A percentile compares a stretch with the other conserved stretches of the same genome.
Conservation (phyloP, 2,797 vertebrate species). For the Phataginus tricuspis region DNA sequence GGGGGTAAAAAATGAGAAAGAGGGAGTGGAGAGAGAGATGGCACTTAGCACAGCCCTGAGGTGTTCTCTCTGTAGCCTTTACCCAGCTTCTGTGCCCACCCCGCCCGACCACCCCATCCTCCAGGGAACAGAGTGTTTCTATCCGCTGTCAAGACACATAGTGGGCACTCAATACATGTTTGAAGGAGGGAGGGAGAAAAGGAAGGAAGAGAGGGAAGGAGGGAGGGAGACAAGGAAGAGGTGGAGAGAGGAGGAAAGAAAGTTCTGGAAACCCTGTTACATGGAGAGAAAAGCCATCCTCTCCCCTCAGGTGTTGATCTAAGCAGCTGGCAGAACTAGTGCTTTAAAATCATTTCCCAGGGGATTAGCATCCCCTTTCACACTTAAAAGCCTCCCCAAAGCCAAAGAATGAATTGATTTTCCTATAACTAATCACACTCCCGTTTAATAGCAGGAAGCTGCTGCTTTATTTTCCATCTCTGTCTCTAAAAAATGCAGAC, state of each 20-base stretch:
- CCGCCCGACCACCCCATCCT: background rate
- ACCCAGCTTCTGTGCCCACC: background rate
- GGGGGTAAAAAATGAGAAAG: background rate
- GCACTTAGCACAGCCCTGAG: background rate
- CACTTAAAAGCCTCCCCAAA: constrained; percentile 82
- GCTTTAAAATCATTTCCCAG: constrained; percentile 80
- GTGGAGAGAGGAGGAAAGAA: background rate
- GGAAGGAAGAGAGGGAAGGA: no score
- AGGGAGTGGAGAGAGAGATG: rapidly evolving
- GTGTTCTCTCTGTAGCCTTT: background rate
- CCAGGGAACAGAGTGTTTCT: background rate
- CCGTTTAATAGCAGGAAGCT: constrained; percentile 74
- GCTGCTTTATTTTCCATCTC: constrained; percentile 67
- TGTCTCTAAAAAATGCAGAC: constrained; percentile 37
- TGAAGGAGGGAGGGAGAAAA: background rate
- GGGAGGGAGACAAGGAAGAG: no score
- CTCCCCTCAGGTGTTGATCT: constrained; percentile 69
- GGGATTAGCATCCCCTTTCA: constrained; percentile 82
- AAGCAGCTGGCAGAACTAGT: constrained; percentile 80
- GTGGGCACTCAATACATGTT: background rate
- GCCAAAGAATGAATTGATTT: constrained; percentile 79
- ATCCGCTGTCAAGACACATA: background rate
- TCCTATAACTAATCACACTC: constrained; percentile 81
- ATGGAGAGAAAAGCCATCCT: constrained; percentile 53
- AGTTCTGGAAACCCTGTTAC: background rate